phyloP scores from a whole-genome alignment of 2,888 invertebrate species.

The Automeris io region DNA sequence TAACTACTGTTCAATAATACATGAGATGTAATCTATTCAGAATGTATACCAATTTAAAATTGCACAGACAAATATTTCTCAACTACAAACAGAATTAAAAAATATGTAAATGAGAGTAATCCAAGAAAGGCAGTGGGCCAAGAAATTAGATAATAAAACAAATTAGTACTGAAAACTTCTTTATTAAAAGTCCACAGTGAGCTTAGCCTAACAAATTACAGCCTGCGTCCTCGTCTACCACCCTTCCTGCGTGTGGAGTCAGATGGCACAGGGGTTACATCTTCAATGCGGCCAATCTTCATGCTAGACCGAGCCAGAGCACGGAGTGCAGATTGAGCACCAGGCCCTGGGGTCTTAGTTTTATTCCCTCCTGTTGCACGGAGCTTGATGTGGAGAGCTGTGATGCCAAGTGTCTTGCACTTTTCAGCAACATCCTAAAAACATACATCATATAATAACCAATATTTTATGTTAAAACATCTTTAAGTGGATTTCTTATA shows the following conservation, averaged over 20 bases:
- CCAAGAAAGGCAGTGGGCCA: no score
- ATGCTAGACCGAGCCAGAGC: constrained; percentile 99
- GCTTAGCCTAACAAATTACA: constrained; percentile 83
- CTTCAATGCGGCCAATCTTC: constrained; percentile 99
- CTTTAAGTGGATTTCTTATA: no score
- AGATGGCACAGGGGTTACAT: constrained; percentile 99
- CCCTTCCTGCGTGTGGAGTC: constrained; percentile 99
- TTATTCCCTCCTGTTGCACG: constrained; percentile 99
- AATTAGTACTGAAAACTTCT: constrained; percentile 46
- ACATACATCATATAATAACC: no score
- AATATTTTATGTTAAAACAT: no score
- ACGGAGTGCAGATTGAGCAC: constrained; percentile 97
- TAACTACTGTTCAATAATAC: no score
- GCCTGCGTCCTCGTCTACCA: constrained; percentile 98
- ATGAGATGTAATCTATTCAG: no score
- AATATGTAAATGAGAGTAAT: neutral
- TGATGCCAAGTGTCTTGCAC: constrained; percentile 97
- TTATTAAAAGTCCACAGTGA: constrained; percentile 64
- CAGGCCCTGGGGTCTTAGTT: constrained; percentile 99
- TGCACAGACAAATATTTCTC: no score
- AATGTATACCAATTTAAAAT: no score
- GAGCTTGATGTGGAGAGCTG: constrained; percentile 98
- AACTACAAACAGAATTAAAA: neutral
- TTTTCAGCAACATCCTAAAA: constrained; percentile 97
- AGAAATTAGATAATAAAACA: constrained; percentile 27